Evolutionary conservation across 1,140 invertebrate species (phyloP), one percentile per base, ranked within the genome.

Genomic region (Catajapyx aquilonaris): DNA sequence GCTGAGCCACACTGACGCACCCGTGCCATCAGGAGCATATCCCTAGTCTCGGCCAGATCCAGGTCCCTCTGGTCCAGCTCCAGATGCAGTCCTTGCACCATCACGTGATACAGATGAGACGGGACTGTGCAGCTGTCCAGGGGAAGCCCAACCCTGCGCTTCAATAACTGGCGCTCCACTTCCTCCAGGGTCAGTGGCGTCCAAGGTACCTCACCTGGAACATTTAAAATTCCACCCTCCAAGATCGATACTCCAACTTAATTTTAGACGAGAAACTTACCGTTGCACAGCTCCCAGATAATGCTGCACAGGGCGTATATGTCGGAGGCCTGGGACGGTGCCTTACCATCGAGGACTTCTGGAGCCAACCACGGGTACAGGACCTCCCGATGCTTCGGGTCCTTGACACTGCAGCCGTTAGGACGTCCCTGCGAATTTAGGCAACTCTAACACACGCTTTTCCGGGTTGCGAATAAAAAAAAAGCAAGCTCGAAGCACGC

Each of bases 251-350:
- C n/a, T n/a, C n/a, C n/a, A n/a, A n/a, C n/a, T n/a, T n/a, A n/a
- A n/a, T n/a, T n/a, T n/a, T n/a, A 34, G 19, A 22, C 10, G 21
- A 21, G 13, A 11, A 33, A 34, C 40, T 41, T 20, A 51, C 52
- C 51, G 31, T 48, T 37, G 35, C 53, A 46, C 33, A 60, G 45
- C 45, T 64, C 61, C 60, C 59, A 62, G 13, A 62, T 48, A 23
- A 64, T 47, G 37, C 46, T 50, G 39, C 54, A 55, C 37, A 56
- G 50, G 38, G 57, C 54, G 48, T 62, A 64, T 19, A 64, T 44
- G 40, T 64, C 61, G 16, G 52, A 55, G 13, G 42, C 38, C 15
- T 43, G 41, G 4, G 48, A 50, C 4, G 56, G 50, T 38, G 47
- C 44, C 22, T 46, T 36, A 5, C 51, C 52, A 20, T 44, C 44